Conservation (phyloP, 2,888 invertebrate genomes). For the Hypercompe scribonia region DNA sequence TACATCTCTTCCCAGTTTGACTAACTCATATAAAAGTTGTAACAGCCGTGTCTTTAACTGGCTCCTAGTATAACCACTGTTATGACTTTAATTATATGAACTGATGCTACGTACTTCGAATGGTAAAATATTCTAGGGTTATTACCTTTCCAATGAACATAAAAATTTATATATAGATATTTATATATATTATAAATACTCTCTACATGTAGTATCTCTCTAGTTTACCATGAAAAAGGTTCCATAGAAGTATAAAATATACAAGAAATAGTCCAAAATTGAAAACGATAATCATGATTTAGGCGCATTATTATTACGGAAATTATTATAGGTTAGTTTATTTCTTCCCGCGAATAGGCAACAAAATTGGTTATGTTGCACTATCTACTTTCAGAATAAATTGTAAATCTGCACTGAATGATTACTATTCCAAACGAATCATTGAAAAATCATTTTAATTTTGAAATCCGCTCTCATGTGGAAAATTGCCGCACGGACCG, state of each 20-base stretch:
- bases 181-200: too few relatives aligned
- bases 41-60: constrained; percentile 71
- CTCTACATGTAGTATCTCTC: background rate
- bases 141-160: background rate
- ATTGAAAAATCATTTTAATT: constrained; percentile 82
- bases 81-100: constrained; percentile 52
- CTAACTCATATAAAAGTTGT: constrained; percentile 84
- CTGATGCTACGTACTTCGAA: constrained; percentile 14
- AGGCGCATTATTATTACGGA: background rate
- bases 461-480: constrained; percentile 69
- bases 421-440: constrained; percentile 75
- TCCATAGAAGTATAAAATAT: background rate
- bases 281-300: background rate
- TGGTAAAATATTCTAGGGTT: background rate
- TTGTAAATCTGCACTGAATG: constrained; percentile 63
- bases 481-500: constrained; percentile 74
- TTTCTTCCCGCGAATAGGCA: background rate
- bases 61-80: constrained; percentile 54
- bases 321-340: background rate
- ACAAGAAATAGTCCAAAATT: background rate
- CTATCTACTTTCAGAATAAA: constrained; percentile 50
- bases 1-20: constrained; percentile 79
- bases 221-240: background rate
- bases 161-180: too few relatives aligned
- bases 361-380: constrained; percentile 28